Percentiles rank a stretch among this genome's conserved stretches.
Evolutionary conservation across 1,140 invertebrate species (phyloP).

Genomic region (Caerostris extrusa): DNA sequence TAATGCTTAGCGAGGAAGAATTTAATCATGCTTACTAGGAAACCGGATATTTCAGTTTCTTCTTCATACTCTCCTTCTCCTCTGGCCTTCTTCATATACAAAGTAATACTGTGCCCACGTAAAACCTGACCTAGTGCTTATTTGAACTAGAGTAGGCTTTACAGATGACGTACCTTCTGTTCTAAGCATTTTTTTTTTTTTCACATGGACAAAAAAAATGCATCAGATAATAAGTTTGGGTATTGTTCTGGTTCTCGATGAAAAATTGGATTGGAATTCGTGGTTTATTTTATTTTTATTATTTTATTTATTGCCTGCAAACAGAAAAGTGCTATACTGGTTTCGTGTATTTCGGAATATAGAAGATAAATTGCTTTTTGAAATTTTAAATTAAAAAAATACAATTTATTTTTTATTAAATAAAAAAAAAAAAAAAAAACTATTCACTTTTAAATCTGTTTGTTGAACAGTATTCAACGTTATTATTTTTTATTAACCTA

Average conservation of each 20-base stretch:
- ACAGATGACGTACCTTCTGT: background rate
- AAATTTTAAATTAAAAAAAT: background rate
- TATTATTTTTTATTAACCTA: no score
- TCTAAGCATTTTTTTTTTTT: background rate
- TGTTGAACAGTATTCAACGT: no score
- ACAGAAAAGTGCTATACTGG: background rate
- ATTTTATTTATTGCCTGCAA: background rate
- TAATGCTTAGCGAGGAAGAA: constrained; percentile 63
- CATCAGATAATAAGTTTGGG: constrained; percentile 20
- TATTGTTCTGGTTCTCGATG: background rate
- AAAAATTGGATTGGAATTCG: background rate
- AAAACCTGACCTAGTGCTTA: constrained; percentile 1
- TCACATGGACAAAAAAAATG: background rate
- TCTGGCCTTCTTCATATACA: background rate
- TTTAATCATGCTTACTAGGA: constrained; percentile 58
- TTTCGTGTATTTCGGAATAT: background rate
- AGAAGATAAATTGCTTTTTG: background rate
- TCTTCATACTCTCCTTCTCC: background rate
- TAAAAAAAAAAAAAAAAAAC: background rate
- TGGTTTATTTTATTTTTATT: background rate
- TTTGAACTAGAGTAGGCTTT: background rate
- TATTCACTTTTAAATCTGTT: no score
- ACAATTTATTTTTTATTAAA: background rate
- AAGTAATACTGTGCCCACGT: background rate
- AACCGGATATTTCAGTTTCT: constrained; percentile 14